A percentile compares a stretch with the other conserved stretches of the same genome.
phyloP scores from a whole-genome alignment of 2,797 vertebrate species.

The Pampus argenteus region DNA sequence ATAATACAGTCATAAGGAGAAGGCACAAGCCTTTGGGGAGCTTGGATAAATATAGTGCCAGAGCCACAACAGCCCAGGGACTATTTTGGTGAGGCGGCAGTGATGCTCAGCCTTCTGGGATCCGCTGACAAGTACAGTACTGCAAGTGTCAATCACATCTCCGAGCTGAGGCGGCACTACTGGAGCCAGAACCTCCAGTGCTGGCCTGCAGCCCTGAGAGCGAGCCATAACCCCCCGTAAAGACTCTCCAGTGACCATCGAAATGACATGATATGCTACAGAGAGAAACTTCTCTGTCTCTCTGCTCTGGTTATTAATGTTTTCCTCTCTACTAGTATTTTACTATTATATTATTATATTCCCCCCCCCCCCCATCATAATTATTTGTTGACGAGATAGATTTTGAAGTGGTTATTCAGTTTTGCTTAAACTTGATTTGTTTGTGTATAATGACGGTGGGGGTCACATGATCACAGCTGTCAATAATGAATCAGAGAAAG shows the following conservation, averaged over 20 bases:
- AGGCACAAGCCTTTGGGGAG: constrained; percentile 66
- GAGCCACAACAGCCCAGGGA: constrained; percentile 67
- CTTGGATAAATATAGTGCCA: constrained; percentile 78
- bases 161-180: constrained; percentile 75
- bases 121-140: constrained; percentile 85
- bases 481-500: neutral
- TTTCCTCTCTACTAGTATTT: constrained; percentile 16
- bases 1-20: constrained; percentile 69
- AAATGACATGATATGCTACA: constrained; percentile 43
- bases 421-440: neutral
- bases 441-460: neutral
- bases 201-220: constrained; percentile 52
- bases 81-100: constrained; percentile 83
- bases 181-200: constrained; percentile 54
- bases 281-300: constrained; percentile 8
- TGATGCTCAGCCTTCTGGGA: constrained; percentile 74
- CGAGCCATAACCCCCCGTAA: constrained; percentile 33
- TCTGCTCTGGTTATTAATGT: constrained; percentile 9
- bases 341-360: no score
- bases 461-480: neutral
- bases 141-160: constrained; percentile 71
- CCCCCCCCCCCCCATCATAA: neutral
- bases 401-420: neutral
- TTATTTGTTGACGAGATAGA: neutral
- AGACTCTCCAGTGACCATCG: constrained; percentile 37